Percentiles rank a stretch among this genome's conserved stretches.
Evolutionary conservation across 2,888 invertebrate species (phyloP).

Genomic region (Rhyacophila evoluta): DNA sequence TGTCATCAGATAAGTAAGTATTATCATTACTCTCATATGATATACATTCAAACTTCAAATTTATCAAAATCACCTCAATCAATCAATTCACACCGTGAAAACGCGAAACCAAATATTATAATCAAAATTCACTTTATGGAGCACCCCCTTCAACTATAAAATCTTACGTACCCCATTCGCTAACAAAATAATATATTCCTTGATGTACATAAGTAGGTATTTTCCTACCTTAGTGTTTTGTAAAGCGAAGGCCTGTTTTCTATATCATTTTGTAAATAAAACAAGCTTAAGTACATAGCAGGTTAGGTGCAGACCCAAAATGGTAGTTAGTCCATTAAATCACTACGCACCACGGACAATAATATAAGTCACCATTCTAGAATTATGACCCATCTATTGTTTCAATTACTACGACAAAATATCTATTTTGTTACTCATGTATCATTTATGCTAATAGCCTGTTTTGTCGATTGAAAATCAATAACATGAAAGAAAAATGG

Average conservation of each 20-base stretch:
- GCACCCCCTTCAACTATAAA: too few relatives aligned
- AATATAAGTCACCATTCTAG: neutral
- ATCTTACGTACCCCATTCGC: neutral
- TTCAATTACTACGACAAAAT: neutral
- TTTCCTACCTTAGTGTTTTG: slow-evolving; percentile 6
- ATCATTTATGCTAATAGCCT: too few relatives aligned
- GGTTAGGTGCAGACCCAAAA: neutral
- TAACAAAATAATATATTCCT: neutral
- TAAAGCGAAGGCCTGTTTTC: neutral
- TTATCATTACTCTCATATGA: too few relatives aligned
- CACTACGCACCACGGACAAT: neutral
- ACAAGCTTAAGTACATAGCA: neutral
- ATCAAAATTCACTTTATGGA: too few relatives aligned
- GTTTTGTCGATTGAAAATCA: too few relatives aligned
- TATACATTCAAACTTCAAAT: too few relatives aligned
- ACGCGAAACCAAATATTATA: too few relatives aligned
- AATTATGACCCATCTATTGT: neutral
- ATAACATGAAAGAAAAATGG: too few relatives aligned
- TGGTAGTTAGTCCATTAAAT: slow-evolving; percentile 15
- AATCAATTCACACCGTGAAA: too few relatives aligned
- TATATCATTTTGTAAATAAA: slow-evolving; percentile 12
- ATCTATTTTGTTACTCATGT: neutral
- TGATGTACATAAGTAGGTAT: neutral
- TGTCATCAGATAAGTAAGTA: too few relatives aligned
- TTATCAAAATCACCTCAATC: too few relatives aligned